Percentiles rank a stretch among this genome's conserved stretches.
These are phyloP conservation scores for Chrysolophus pictus DNA, from an alignment of 2,797 vertebrate species.

Conservation along the genomic window DNA sequence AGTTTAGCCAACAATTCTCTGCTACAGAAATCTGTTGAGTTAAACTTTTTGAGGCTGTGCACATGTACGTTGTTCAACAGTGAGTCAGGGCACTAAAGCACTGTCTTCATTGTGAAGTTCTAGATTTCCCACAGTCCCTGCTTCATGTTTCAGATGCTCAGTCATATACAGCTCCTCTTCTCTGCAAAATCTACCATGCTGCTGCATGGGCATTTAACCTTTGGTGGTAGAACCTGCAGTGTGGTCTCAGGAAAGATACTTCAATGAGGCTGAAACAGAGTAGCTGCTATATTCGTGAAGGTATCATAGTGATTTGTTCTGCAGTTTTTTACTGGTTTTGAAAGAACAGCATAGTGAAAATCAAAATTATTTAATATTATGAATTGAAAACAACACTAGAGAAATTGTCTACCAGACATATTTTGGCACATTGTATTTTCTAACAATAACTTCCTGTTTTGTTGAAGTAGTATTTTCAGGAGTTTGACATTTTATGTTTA, in stretches of 20 bases:
- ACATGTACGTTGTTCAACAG: background rate
- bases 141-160: background rate
- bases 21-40: background rate
- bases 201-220: background rate
- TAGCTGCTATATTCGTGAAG: background rate
- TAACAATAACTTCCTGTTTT: background rate
- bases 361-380: background rate
- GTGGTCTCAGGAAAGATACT: background rate
- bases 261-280: background rate
- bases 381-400: background rate
- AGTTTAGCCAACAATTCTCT: background rate
- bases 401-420: background rate
- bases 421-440: background rate
- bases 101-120: background rate
- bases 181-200: background rate
- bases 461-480: background rate
- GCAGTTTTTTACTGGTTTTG: background rate
- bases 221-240: background rate
- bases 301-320: no score
- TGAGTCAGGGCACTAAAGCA: background rate
- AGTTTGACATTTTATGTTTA: background rate
- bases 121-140: background rate
- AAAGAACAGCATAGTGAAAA: background rate
- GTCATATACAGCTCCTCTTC: fast-evolving
- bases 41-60: background rate